Evolutionary conservation across 2,888 invertebrate species (phyloP), one percentile per base, ranked within the genome.

Genomic region (Teinopalpus imperialis): DNA sequence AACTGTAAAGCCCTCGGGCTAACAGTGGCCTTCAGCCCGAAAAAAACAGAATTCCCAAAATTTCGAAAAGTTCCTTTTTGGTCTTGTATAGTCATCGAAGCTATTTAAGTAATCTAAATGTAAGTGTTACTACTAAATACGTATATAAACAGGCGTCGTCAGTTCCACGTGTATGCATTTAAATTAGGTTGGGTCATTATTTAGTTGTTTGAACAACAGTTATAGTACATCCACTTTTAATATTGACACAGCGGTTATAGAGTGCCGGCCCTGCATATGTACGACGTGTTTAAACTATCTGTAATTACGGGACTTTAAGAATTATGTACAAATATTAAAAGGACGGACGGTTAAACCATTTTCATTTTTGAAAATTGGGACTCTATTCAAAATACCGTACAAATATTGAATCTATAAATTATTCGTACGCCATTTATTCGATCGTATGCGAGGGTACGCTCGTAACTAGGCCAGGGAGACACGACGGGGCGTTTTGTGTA

Each of bases 391-490:
- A 2, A 45, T 59, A 60, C 56, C 54, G 56, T 60, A 54, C 66
- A 66, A 73, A 63, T 63, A 20, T 30, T 21, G 64, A 65, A 63
- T 41, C 51, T 72, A 81, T 85, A 77, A 79, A 85, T 85, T 82
- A 72, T 76, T 73, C 76, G 67, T 65, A 75, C 70, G 60, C 79
- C 81, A 81, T 86, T 86, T 83, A 80, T 81, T 83, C 76, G 69
- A 69, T 71, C 74, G 68, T 77, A 69, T 63, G 66, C 59, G 69
- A 68, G 71, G 65, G 66, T 59, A 61, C 57, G 56, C 41, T 47
- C 49, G 63, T 64, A 70, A 68, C 63, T 69, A 61, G 70, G 72
- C 61, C 69, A 67, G 63, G 54, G 50, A 60, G 62, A 60, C 61
- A 52, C 52, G 53, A 61, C n/a, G 40, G 42, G 29, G 42, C 24